phyloP scores from a whole-genome alignment of 2,888 invertebrate genomes.

The Zonitis immaculata region DNA sequence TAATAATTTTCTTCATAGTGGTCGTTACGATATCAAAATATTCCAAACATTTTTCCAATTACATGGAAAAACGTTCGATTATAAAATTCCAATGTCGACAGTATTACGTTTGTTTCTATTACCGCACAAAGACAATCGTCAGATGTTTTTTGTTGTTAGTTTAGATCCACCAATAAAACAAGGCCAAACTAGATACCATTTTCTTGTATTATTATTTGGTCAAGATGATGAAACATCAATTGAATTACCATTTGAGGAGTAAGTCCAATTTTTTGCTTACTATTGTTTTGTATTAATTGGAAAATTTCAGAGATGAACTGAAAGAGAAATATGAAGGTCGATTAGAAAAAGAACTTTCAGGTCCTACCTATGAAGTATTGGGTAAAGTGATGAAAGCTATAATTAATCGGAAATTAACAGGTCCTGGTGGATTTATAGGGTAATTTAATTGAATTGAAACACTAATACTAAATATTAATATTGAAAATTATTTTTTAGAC shows the following conservation, averaged over 20 bases:
- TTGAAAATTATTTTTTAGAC: constrained; percentile 52
- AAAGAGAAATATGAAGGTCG: constrained; percentile 92
- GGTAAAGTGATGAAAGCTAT: constrained; percentile 96
- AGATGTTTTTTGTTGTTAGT: constrained; percentile 97
- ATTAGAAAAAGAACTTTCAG: constrained; percentile 82
- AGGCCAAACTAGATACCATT: constrained; percentile 98
- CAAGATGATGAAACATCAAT: constrained; percentile 91
- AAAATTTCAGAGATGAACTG: constrained; percentile 68
- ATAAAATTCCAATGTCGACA: constrained; percentile 97
- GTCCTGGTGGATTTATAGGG: constrained; percentile 91
- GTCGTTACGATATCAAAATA: constrained; percentile 94
- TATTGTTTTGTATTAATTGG: constrained; percentile 9
- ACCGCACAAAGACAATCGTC: constrained; percentile 95
- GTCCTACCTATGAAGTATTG: constrained; percentile 92
- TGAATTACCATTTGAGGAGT: constrained; percentile 89
- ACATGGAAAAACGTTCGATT: constrained; percentile 98
- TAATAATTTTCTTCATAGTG: constrained; percentile 61
- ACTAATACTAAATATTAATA: constrained; percentile 1
- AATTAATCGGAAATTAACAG: constrained; percentile 90
- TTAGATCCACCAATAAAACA: constrained; percentile 99
- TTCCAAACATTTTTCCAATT: constrained; percentile 88
- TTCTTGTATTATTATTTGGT: constrained; percentile 87
- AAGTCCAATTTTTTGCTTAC: constrained; percentile 46
- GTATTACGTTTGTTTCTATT: constrained; percentile 90
- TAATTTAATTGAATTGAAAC: constrained; percentile 50